Percentiles rank a stretch among this genome's conserved stretches.
Evolutionary conservation across 2,797 vertebrate species (phyloP).

Genomic region (Cyprinella venusta): DNA sequence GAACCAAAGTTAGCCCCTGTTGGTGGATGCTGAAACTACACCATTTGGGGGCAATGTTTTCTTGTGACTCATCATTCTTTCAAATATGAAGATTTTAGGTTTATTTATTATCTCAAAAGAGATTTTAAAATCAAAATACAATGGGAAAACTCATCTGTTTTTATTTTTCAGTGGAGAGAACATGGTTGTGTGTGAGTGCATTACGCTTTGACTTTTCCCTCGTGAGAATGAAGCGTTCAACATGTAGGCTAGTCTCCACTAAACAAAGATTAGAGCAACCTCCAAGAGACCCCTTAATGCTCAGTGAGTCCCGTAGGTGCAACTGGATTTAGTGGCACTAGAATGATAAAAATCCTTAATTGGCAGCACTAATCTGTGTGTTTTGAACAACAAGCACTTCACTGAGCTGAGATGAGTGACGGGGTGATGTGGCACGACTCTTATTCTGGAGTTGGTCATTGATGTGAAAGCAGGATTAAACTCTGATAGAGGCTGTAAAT

Average conservation of each 20-base stretch:
- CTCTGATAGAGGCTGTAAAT: conserved; percentile 14
- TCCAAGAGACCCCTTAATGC: conserved; percentile 66
- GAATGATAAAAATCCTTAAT: conserved; percentile 71
- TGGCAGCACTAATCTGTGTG: conserved; percentile 73
- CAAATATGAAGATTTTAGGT: neutral
- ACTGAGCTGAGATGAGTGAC: conserved; percentile 56
- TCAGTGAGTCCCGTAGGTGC: conserved; percentile 68
- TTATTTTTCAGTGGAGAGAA: conserved; percentile 13
- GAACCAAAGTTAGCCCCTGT: neutral
- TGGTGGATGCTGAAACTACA: neutral
- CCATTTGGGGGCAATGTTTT: neutral
- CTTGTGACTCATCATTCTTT: neutral
- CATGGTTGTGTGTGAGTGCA: conserved; percentile 11
- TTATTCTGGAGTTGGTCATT: conserved; percentile 32
- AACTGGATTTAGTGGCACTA: conserved; percentile 70
- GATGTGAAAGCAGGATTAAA: conserved; percentile 33
- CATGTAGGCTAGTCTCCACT: conserved; percentile 57
- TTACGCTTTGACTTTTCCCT: conserved; percentile 51
- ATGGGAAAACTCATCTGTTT: neutral
- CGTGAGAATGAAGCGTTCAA: conserved; percentile 64
- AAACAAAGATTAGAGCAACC: conserved; percentile 69
- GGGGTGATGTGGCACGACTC: conserved; percentile 27
- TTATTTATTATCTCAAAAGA: neutral
- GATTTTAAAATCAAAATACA: neutral
- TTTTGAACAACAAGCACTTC: conserved; percentile 66